Base-by-base conservation (phyloP, 2,113 vertebrate genomes). In the Lophius piscatorius region DNA sequence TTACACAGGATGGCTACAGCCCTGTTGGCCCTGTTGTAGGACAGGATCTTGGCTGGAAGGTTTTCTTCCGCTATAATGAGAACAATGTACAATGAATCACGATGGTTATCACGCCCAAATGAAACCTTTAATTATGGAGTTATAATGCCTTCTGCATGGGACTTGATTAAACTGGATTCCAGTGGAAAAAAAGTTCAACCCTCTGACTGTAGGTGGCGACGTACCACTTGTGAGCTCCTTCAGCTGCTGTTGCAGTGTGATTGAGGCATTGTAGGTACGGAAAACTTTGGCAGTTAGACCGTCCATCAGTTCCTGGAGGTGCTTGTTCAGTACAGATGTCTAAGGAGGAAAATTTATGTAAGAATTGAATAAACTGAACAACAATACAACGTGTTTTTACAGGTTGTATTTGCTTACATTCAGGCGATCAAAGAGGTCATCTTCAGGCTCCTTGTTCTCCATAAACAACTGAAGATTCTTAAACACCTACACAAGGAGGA, bases 291-390 rank as follows among this genome's bases (percentile, higher is more conserved):
- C 96, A 21, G 97, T 98, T 68, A 99, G 91, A 54, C 96, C 97
- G 31, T 99, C 96, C 97, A 99, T 99, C 85, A 99, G 91, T 85
- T 98, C 95, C 84, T 99, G 97, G 81, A 99, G 95, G 80, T 99
- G 97, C 82, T 98, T 98, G 90, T 99, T 99, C 82, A 99, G 89
- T 82, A 98, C 96, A 77, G 93, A 94, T 40, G 97, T 98, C 97
- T 99, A 61, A n/a, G 4, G 20, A 31, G 33, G 20, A 11, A 14
- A 13, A 47, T 6, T 12, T 11, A 12, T 2, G 33, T 14, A 1
- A 35, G 33, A 3, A 35, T 28, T 8, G 4, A 5, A 28, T 8
- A 28, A 28, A 28, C 4, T 28, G 26, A 28, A 28, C 26, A n/a
- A n/a, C n/a, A n/a, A n/a, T 28, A 28, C 8, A 8, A 28, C 26